Percentiles rank a stretch among this genome's conserved stretches.
Evolutionary conservation across 2,888 invertebrate genomes (phyloP).

Genomic region (Pachliopta kotzebuea): DNA sequence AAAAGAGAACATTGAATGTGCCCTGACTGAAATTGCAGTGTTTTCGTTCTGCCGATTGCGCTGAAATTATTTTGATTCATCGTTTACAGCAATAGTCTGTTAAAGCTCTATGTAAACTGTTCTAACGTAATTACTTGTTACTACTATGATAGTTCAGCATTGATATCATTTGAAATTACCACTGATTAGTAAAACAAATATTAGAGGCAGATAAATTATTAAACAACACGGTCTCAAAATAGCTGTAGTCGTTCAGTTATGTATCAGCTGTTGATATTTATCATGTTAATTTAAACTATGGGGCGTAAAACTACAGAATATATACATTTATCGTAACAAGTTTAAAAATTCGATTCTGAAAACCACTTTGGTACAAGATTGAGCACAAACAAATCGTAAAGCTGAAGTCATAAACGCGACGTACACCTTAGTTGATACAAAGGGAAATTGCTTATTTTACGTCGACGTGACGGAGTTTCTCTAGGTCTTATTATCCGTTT

Average conservation of each 20-base stretch:
- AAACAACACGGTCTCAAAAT: no score
- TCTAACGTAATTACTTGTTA: neutral
- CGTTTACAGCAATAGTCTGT: conserved; percentile 40
- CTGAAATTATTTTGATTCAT: conserved; percentile 67
- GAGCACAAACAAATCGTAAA: conserved; percentile 73
- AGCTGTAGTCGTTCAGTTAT: neutral
- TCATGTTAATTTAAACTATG: conserved; percentile 8
- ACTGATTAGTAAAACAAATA: no score
- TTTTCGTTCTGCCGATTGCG: conserved; percentile 50
- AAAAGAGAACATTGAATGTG: conserved; percentile 65
- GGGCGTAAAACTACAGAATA: conserved; percentile 40
- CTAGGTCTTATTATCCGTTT: conserved; percentile 61
- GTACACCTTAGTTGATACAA: conserved; percentile 73
- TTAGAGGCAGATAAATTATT: no score
- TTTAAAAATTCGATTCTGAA: conserved; percentile 64
- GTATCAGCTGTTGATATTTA: neutral
- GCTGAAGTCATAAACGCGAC: conserved; percentile 60
- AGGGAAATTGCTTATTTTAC: conserved; percentile 79
- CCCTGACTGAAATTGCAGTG: conserved; percentile 73
- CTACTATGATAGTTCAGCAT: neutral
- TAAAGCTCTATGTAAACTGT: neutral
- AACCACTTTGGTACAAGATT: conserved; percentile 46
- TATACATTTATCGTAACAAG: conserved; percentile 50
- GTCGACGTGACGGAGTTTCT: conserved; percentile 61
- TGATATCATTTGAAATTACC: no score